These are phyloP conservation scores for Ips nitidus DNA, from an alignment of 1,140 invertebrate species.

Conservation along the genomic window DNA sequence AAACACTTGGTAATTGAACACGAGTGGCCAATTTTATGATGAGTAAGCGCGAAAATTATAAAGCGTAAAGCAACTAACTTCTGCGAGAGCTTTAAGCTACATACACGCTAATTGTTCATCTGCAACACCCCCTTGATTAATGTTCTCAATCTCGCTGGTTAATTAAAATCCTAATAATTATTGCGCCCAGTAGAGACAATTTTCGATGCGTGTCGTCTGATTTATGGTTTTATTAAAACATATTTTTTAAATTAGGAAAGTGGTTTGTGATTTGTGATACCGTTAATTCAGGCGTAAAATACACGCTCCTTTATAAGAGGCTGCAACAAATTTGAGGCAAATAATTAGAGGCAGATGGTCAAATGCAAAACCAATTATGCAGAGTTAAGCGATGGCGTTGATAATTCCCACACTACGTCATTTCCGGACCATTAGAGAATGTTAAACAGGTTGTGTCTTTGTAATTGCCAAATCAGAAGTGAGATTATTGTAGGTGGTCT, in stretches of 20 bases:
- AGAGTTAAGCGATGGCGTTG: background rate
- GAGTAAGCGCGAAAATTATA: background rate
- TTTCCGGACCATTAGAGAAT: background rate
- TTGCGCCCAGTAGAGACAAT: background rate
- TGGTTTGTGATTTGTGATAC: too few relatives aligned
- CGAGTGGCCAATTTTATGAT: background rate
- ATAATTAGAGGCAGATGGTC: background rate
- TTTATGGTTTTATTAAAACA: slow-evolving; percentile 1
- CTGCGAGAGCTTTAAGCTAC: background rate
- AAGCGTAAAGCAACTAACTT: background rate
- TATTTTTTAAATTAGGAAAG: background rate
- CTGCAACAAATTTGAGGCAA: background rate
- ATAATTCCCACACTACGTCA: background rate
- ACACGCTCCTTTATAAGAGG: too few relatives aligned
- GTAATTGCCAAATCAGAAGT: background rate
- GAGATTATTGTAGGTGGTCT: background rate
- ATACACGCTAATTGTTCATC: slow-evolving; percentile 1
- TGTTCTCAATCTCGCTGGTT: background rate
- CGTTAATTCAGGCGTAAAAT: too few relatives aligned
- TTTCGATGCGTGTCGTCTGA: background rate
- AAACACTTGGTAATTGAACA: background rate
- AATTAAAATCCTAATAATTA: slow-evolving; percentile 1
- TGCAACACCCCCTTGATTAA: slow-evolving; percentile 8
- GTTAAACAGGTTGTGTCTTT: background rate
- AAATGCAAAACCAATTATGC: background rate